Percentiles rank a stretch among this genome's conserved stretches.
These are phyloP conservation scores for Leptinotarsa undecemlineata DNA, from an alignment of 1,140 invertebrate genomes.

Conservation along the genomic window DNA sequence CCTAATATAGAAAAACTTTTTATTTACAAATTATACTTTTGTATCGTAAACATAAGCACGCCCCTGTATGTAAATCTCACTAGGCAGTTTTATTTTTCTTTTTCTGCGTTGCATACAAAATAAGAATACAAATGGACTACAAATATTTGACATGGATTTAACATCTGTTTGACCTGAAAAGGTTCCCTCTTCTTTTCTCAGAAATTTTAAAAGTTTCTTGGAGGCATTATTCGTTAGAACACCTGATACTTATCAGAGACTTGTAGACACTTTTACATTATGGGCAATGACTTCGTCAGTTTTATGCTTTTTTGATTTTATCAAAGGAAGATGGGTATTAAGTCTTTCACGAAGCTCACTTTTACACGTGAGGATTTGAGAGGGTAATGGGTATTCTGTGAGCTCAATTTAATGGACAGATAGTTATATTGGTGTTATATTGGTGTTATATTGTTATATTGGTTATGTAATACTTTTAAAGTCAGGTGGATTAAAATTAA, in stretches of 20 bases:
- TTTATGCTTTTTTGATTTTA: constrained; percentile 17
- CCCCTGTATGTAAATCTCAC: constrained; percentile 4
- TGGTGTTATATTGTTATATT: not conserved
- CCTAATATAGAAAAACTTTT: too few relatives aligned
- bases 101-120: constrained; percentile 6
- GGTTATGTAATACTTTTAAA: not conserved
- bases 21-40: not conserved
- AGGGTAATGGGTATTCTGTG: not conserved
- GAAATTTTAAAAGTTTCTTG: constrained; percentile 17
- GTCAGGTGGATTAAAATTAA: not conserved
- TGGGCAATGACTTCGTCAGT: constrained; percentile 13
- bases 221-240: constrained; percentile 10
- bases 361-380: constrained; percentile 5
- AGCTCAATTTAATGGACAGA: not conserved
- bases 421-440: not conserved
- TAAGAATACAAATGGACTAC: constrained; percentile 11
- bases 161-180: constrained; percentile 14
- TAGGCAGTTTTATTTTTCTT: constrained; percentile 3
- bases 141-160: constrained; percentile 14
- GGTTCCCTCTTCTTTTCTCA: constrained; percentile 14
- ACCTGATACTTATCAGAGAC: constrained; percentile 8
- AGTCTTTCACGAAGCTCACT: constrained; percentile 2
- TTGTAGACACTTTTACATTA: constrained; percentile 14
- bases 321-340: constrained; percentile 10
- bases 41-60: not conserved